Percentiles rank a stretch among this genome's conserved stretches.
Evolutionary conservation across 2,797 vertebrate species (phyloP).

Genomic region (Spinibarbus caldwelli): DNA sequence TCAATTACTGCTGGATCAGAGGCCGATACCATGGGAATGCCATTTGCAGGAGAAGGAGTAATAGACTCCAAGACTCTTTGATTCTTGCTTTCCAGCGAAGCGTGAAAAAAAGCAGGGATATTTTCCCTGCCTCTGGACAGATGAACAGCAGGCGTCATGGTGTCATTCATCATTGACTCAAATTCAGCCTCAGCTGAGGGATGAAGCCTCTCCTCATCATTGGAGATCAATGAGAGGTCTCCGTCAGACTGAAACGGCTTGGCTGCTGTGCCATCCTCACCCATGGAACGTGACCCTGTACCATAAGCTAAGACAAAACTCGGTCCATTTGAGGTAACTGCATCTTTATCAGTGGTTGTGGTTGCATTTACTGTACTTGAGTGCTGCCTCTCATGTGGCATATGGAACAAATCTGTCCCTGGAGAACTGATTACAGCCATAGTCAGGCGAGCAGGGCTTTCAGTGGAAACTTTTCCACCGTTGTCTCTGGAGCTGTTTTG

Average conservation of each 20-base stretch:
- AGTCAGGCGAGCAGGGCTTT: slow-evolving; percentile 55
- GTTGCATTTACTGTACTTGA: slow-evolving; percentile 17
- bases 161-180: slow-evolving; percentile 65
- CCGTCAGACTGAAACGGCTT: slow-evolving; percentile 44
- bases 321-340: slow-evolving; percentile 49
- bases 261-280: slow-evolving; percentile 35
- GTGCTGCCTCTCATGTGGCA: slow-evolving; percentile 49
- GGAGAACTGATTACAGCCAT: slow-evolving; percentile 52
- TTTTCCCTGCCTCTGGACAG: slow-evolving; percentile 59
- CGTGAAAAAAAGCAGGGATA: slow-evolving; percentile 61
- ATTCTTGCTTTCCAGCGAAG: slow-evolving; percentile 62
- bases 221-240: slow-evolving; percentile 62
- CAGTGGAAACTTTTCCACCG: slow-evolving; percentile 56
- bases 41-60: slow-evolving; percentile 63
- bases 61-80: slow-evolving; percentile 64
- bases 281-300: slow-evolving; percentile 44
- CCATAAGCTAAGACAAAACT: slow-evolving; percentile 52
- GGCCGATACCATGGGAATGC: slow-evolving; percentile 64
- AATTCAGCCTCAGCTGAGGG: slow-evolving; percentile 54
- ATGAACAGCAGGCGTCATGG: slow-evolving; percentile 56
- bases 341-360: slow-evolving; percentile 15
- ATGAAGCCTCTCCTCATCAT: slow-evolving; percentile 60
- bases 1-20: slow-evolving; percentile 67
- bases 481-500: slow-evolving; percentile 58
- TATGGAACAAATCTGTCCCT: slow-evolving; percentile 59